A percentile compares a stretch with the other conserved stretches of the same genome.
phyloP scores from a whole-genome alignment of 2,888 invertebrate genomes.

The Tuberolachnus salignus region DNA sequence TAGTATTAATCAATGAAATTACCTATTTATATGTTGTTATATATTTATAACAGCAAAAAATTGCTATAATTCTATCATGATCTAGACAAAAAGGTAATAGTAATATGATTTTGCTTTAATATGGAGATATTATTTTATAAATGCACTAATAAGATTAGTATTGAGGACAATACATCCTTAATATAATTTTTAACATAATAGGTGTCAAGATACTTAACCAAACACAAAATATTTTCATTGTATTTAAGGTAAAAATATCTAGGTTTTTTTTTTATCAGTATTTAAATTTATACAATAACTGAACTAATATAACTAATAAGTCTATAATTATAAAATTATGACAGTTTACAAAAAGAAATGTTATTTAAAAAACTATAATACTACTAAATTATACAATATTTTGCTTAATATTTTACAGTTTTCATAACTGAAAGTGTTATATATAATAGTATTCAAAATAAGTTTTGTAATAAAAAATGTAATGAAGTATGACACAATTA shows the following conservation, averaged over 20 bases:
- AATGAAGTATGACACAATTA: background rate
- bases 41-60: too few relatives aligned
- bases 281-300: background rate
- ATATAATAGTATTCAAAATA: too few relatives aligned
- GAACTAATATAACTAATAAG: background rate
- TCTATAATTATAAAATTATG: background rate
- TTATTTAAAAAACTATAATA: too few relatives aligned
- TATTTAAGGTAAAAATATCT: background rate
- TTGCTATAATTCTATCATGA: background rate
- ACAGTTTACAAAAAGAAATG: background rate
- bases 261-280: background rate
- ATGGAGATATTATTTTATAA: background rate
- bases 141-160: background rate
- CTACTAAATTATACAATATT: background rate
- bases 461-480: too few relatives aligned
- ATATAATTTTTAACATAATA: too few relatives aligned
- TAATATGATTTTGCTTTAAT: background rate
- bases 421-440: background rate
- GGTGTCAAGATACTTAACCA: background rate
- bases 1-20: too few relatives aligned
- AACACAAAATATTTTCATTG: background rate
- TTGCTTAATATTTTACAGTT: background rate
- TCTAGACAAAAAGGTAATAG: background rate
- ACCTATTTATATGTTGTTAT: too few relatives aligned
- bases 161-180: too few relatives aligned